Conservation (phyloP, 2,797 vertebrate species). For the Labroides dimidiatus region DNA sequence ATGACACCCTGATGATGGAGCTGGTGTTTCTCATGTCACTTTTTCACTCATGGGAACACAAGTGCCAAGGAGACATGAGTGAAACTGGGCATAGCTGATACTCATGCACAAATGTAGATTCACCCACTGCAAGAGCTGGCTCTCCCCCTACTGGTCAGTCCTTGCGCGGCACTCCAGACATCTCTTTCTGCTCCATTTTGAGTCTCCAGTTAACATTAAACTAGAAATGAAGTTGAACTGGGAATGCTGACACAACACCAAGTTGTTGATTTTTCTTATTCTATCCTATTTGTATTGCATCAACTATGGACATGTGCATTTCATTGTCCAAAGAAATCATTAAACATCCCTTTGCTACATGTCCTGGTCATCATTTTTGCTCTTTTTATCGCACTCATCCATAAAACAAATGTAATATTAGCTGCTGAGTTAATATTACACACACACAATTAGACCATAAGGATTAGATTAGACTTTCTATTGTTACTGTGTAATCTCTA, state of each 20-base stretch:
- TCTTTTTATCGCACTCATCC: slow-evolving; percentile 62
- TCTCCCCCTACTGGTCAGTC: slow-evolving; percentile 73
- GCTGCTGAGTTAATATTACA: slow-evolving; percentile 76
- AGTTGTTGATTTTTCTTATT: slow-evolving; percentile 73
- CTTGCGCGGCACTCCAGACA: slow-evolving; percentile 59
- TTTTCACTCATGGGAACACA: slow-evolving; percentile 41
- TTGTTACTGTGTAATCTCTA: slow-evolving; percentile 66
- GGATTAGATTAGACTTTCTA: slow-evolving; percentile 52
- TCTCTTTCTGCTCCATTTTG: slow-evolving; percentile 62
- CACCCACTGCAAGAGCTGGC: slow-evolving; percentile 65
- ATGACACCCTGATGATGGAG: slow-evolving; percentile 32
- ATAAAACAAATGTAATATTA: slow-evolving; percentile 71
- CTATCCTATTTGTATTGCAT: slow-evolving; percentile 79
- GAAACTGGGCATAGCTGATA: slow-evolving; percentile 44
- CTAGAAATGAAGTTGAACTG: slow-evolving; percentile 69
- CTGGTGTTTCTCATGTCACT: slow-evolving; percentile 27
- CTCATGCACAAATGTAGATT: slow-evolving; percentile 46
- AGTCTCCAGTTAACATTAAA: slow-evolving; percentile 48
- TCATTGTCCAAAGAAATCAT: slow-evolving; percentile 85
- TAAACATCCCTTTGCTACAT: slow-evolving; percentile 86
- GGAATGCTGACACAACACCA: slow-evolving; percentile 73
- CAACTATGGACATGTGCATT: slow-evolving; percentile 81
- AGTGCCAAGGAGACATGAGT: slow-evolving; percentile 41
- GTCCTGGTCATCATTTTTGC: slow-evolving; percentile 80
- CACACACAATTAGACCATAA: slow-evolving; percentile 37